Evolutionary conservation across 2,888 invertebrate genomes (phyloP), one percentile per base, ranked within the genome.

Genomic region (Himalopsyche tibetana): DNA sequence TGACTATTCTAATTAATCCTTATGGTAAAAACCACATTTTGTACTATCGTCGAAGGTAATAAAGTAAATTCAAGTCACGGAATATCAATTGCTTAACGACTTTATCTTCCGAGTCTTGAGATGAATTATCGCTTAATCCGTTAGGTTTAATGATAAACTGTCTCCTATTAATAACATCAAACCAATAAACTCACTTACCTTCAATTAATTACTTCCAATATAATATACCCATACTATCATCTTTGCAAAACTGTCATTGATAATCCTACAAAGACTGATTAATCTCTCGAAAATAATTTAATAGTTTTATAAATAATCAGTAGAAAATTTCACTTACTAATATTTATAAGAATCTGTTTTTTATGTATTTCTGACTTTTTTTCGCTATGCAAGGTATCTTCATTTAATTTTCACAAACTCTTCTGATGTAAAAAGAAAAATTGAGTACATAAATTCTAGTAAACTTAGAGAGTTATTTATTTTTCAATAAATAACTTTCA

Each of bases 101-200:
- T 36, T 12, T 2, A 28, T 74, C 74, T 74, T 74, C 12, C 38
- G 28, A 74, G 74, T 15, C 74, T 28, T 63, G 5, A 74, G 74
- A 74, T 74, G 74, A 74, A 36, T 74, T 38, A 74, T 74, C 36
- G 36, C 11, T 36, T 28, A 38, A 74, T 38, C 74, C 15, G 36
- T 74, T 74, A 15, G 36, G 38, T 38, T 74, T 74, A 74, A 74
- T 74, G 38, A 28, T 74, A 12, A 28, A 74, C 74, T 74, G 74
- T 74, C 74, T 36, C 38, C 74, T 38, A 74, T 74, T 74, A 74
- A 74, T 74, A 74, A 74, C 74, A 74, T 74, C 74, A 74, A 74
- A 74, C 74, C 74, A 74, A 74, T 74, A 74, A 74, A 74, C 74
- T 74, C 74, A 36, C 74, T 74, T 74, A 74, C 74, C 74, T 74